Percentiles rank a stretch among this genome's conserved stretches.
These are phyloP conservation scores for Nasonovia ribisnigri DNA, from an alignment of 2,888 invertebrate species.

Conservation along the genomic window DNA sequence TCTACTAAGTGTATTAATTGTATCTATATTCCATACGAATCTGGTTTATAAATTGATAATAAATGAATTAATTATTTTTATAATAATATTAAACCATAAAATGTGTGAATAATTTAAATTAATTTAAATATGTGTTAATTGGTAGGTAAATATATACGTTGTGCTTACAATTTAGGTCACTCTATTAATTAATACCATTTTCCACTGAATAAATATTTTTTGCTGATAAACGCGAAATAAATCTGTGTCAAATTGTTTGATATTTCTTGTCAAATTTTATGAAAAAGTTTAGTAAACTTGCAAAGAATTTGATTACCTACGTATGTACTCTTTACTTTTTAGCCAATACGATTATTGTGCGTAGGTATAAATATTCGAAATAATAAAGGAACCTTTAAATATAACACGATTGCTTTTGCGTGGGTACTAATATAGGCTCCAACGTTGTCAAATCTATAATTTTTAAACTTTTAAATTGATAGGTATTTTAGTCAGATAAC, in stretches of 20 bases:
- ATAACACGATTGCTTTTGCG: neutral
- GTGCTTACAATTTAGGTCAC: neutral
- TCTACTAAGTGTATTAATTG: constrained; percentile 4
- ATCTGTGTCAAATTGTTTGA: neutral
- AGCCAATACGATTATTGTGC: neutral
- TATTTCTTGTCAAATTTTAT: neutral
- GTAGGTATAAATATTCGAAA: too few species aligned
- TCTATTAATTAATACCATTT: neutral
- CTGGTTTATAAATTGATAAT: neutral
- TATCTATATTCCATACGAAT: neutral
- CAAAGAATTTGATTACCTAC: neutral
- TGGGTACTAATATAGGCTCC: neutral
- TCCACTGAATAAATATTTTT: neutral
- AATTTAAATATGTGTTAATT: constrained; percentile 15
- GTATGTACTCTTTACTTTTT: neutral
- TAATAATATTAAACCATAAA: neutral
- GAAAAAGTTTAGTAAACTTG: neutral
- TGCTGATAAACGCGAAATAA: neutral
- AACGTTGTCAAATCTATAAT: neutral
- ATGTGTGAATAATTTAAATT: constrained; percentile 35
- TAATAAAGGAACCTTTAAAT: neutral
- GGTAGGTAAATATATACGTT: neutral
- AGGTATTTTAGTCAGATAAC: too few species aligned
- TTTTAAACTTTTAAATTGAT: too few species aligned
- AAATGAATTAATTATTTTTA: constrained; percentile 33